These are phyloP conservation scores for Sycophaga agraensis DNA, from an alignment of 1,140 invertebrate species.

Conservation along the genomic window DNA sequence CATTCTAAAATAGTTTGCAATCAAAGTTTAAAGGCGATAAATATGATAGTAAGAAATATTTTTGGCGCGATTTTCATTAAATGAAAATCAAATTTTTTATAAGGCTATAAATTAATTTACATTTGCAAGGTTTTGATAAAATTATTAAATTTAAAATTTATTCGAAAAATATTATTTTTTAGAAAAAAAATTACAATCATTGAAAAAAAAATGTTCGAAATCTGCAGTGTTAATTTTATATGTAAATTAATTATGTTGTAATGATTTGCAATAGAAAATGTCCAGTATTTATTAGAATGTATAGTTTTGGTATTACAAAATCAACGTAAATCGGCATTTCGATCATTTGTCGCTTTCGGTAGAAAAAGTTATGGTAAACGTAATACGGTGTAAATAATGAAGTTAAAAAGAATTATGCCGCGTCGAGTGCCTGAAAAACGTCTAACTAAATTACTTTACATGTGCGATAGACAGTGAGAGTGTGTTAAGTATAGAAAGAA, in stretches of 20 bases:
- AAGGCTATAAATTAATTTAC: too few relatives aligned
- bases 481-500: slow-evolving; percentile 36
- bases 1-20: slow-evolving; percentile 9
- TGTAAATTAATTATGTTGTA: slow-evolving; percentile 4
- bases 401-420: slow-evolving; percentile 37
- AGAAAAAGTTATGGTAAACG: slow-evolving; percentile 16
- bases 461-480: slow-evolving; percentile 25
- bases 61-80: slow-evolving; percentile 1
- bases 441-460: slow-evolving; percentile 14
- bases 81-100: slow-evolving; percentile 11
- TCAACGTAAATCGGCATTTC: slow-evolving; percentile 16
- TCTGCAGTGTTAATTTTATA: not conserved
- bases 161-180: not conserved
- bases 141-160: not conserved
- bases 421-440: slow-evolving; percentile 34
- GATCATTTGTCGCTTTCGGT: slow-evolving; percentile 18
- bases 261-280: slow-evolving; percentile 28
- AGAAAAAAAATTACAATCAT: too few relatives aligned
- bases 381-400: slow-evolving; percentile 41
- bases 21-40: slow-evolving; percentile 16
- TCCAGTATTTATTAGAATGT: slow-evolving; percentile 43
- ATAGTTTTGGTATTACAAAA: slow-evolving; percentile 39
- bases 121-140: not conserved
- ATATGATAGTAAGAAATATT: not conserved
- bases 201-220: too few relatives aligned